Percentiles rank a stretch among this genome's conserved stretches.
phyloP scores from a whole-genome alignment of 2,888 invertebrate genomes.

The Nowickia ferox region DNA sequence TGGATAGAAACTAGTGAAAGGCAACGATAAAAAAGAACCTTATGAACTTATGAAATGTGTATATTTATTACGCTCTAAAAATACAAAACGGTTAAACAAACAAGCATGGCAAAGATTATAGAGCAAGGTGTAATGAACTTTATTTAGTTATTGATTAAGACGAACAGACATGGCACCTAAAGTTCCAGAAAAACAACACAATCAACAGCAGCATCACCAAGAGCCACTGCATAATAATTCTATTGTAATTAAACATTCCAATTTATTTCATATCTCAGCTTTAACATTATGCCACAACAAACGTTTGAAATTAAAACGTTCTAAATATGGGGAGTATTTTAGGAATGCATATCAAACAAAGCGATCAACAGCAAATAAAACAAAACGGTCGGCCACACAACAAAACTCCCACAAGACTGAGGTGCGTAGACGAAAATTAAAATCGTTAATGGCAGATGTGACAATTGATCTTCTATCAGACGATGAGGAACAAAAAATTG shows the following conservation, averaged over 20 bases:
- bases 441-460: constrained; percentile 76
- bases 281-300: constrained; percentile 77
- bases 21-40: constrained; percentile 1
- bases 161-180: constrained; percentile 51
- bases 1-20: neutral
- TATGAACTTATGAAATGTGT: too few species aligned
- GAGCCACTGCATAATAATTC: constrained; percentile 35
- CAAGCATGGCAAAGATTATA: neutral
- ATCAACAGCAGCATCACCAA: constrained; percentile 33
- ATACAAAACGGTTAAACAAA: constrained; percentile 10
- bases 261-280: constrained; percentile 79
- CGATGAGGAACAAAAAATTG: constrained; percentile 73
- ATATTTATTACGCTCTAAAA: neutral
- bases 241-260: constrained; percentile 78
- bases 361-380: constrained; percentile 71
- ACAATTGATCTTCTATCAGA: constrained; percentile 81
- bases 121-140: constrained; percentile 13
- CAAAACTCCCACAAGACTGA: constrained; percentile 68
- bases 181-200: constrained; percentile 50
- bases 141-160: constrained; percentile 11
- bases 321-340: constrained; percentile 67
- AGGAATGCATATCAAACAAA: constrained; percentile 72
- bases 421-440: constrained; percentile 72
- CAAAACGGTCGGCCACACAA: constrained; percentile 45
- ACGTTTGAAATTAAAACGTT: constrained; percentile 78